phyloP scores from a whole-genome alignment of 2,888 invertebrate species.

The Chorisops tibialis region DNA sequence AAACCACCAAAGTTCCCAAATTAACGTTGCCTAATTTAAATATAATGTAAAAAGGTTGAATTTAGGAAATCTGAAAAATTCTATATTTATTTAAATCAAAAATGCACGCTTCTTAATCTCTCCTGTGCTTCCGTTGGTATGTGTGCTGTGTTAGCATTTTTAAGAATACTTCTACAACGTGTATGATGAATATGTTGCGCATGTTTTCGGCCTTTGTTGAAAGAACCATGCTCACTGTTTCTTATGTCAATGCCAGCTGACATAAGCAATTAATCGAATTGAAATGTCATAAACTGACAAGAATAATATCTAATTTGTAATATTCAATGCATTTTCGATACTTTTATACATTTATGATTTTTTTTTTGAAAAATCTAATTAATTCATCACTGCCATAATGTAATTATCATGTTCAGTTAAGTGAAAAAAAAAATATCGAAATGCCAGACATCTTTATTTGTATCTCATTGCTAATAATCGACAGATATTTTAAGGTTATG shows the following conservation, averaged over 20 bases:
- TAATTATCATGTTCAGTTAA: too few species aligned
- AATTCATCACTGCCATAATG: too few species aligned
- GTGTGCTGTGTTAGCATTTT: not conserved
- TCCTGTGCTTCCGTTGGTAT: not conserved
- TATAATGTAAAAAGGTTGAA: too few species aligned
- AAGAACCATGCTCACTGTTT: slow-evolving; percentile 8
- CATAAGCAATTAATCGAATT: slow-evolving; percentile 26
- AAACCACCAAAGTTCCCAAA: too few species aligned
- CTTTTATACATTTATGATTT: too few species aligned
- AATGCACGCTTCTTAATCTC: slow-evolving; percentile 14
- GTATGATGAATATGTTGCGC: slow-evolving; percentile 26
- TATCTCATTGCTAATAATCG: too few species aligned
- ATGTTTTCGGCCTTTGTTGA: slow-evolving; percentile 24
- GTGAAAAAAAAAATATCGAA: too few species aligned
- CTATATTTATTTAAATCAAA: slow-evolving; percentile 3
- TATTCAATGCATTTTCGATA: too few species aligned
- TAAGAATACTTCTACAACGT: not conserved
- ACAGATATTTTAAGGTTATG: not conserved
- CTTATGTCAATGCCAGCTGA: slow-evolving; percentile 30
- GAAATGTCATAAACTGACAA: slow-evolving; percentile 19
- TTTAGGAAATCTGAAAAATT: too few species aligned
- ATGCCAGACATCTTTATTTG: too few species aligned
- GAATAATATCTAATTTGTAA: not conserved
- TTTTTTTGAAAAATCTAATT: too few species aligned
- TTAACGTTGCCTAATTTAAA: too few species aligned